Base-by-base conservation (phyloP, 2,888 invertebrate species). In the Marronus borbonicus region DNA sequence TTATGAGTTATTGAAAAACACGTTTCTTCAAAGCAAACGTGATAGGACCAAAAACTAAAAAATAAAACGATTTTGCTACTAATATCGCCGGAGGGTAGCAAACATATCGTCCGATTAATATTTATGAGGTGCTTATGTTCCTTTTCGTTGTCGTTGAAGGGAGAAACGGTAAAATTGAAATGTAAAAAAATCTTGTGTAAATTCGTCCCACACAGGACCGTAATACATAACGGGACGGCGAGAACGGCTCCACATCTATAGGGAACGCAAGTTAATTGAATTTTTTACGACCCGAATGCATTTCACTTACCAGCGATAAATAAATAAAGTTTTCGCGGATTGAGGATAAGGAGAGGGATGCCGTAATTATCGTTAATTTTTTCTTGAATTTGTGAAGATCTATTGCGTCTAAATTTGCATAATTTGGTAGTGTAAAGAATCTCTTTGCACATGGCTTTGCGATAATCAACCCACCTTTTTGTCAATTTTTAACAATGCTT, bases 201-300 rank as follows among this genome's bases (percentile, higher is more conserved):
- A 70, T 70, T 70, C 70, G 58, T 39, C 55, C 55, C 70, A 70
- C 70, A 39, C 39, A 58, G 70, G 69, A 70, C 17, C 20, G 70
- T 36, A 70, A 70, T 70, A 74, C 72, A 74, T 74, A 74, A 74
- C 72, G 49, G 24, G 68, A 50, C 10, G n/a, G 7, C 3, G 44
- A 60, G 60, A 62, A 60, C 72, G 55, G 60, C 60, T 72, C 44
- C 49, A 20, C 20, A 74, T 74, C 72, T 62, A 62, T 44, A 14
- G 72, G 72, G 72, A 74, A 39, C 49, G 72, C 14, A 62, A 74
- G 44, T 74, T 74, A 74, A 74, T 74, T 74, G 72, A 74, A 74
- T 74, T 74, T 74, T 74, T 74, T 74, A 74, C 72, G 72, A 74
- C 24, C 24, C 60, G 60, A 74, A 74, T 62, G 72, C 39, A 74